Percentiles rank a stretch among this genome's conserved stretches.
Conservation (phyloP, 2,888 invertebrate species). For the Pristionchus mayeri region DNA sequence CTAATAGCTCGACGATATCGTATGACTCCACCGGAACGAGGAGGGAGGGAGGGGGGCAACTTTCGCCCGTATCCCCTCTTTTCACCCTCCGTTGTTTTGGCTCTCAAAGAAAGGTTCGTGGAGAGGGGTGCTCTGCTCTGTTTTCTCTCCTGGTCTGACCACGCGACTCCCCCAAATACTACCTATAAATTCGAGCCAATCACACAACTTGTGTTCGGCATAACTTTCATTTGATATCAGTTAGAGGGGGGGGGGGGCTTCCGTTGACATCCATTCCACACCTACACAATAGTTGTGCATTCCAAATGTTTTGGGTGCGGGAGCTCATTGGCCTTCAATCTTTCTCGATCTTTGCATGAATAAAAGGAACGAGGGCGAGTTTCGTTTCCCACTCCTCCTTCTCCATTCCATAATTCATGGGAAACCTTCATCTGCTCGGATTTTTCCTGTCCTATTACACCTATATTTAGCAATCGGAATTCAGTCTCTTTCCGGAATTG, state of each 20-base stretch:
- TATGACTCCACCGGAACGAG: background rate
- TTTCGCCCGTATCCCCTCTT: background rate
- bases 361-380: background rate
- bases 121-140: background rate
- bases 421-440: slow-evolving; percentile 23
- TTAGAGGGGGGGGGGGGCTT: background rate
- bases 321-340: slow-evolving; percentile 15
- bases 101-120: too few relatives aligned
- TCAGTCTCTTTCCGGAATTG: background rate
- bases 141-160: background rate
- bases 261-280: background rate
- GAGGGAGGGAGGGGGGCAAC: too few relatives aligned
- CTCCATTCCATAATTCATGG: slow-evolving; percentile 20
- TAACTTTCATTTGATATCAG: background rate
- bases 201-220: background rate
- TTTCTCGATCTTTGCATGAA: background rate
- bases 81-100: too few relatives aligned
- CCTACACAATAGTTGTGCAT: background rate
- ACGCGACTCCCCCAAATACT: slow-evolving; percentile 2
- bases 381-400: background rate
- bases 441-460: slow-evolving; percentile 28
- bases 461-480: slow-evolving; percentile 19
- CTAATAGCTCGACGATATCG: slow-evolving; percentile 12
- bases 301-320: background rate
- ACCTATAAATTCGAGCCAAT: background rate